phyloP scores from a whole-genome alignment of 2,888 invertebrate species.

The Leptinotarsa rubiginosa region DNA sequence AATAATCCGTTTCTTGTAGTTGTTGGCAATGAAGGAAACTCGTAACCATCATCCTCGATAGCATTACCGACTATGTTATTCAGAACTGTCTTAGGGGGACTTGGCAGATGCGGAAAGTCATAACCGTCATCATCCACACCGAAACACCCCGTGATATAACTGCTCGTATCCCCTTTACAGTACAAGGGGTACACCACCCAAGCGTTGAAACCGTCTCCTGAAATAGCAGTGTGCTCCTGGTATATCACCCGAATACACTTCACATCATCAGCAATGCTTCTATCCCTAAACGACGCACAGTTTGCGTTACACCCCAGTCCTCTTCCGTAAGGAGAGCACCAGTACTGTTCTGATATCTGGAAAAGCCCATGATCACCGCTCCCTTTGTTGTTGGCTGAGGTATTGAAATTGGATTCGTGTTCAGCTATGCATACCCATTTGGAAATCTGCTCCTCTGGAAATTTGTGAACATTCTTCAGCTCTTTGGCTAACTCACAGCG shows the following conservation, averaged over 20 bases:
- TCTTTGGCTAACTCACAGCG: constrained; percentile 80
- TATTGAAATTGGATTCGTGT: constrained; percentile 78
- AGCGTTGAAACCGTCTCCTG: constrained; percentile 79
- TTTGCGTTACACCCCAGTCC: constrained; percentile 70
- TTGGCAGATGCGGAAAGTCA: constrained; percentile 54
- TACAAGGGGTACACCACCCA: constrained; percentile 78
- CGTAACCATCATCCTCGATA: constrained; percentile 29
- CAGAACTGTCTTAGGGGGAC: constrained; percentile 19
- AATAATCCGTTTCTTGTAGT: not conserved
- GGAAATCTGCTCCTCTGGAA: constrained; percentile 65
- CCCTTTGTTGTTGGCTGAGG: constrained; percentile 72
- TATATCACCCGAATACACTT: constrained; percentile 75
- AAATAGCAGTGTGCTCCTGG: constrained; percentile 75
- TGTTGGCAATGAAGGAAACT: constrained; percentile 18
- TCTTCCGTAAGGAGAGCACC: constrained; percentile 63
- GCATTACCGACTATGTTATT: constrained; percentile 10
- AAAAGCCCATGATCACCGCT: constrained; percentile 78
- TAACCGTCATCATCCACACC: constrained; percentile 50
- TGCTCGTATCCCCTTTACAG: constrained; percentile 67
- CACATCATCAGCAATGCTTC: constrained; percentile 78
- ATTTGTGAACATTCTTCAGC: constrained; percentile 69
- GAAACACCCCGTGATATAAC: constrained; percentile 40
- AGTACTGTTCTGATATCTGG: constrained; percentile 80
- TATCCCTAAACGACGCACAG: constrained; percentile 74
- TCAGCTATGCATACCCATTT: constrained; percentile 75